phyloP scores from a whole-genome alignment of 2,888 invertebrate species.

The Philhelius pedissequus region DNA sequence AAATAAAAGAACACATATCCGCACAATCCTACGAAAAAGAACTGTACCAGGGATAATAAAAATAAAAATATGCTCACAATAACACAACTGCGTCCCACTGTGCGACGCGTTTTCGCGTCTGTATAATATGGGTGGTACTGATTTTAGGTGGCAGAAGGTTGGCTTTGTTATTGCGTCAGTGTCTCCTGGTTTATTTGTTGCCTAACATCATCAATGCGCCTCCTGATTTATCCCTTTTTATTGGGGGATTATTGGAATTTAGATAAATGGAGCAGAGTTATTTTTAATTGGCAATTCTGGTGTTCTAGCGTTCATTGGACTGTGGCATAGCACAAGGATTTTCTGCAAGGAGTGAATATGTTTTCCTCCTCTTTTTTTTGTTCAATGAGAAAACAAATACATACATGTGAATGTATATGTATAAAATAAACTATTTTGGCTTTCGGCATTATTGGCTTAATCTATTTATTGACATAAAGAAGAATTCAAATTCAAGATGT shows the following conservation, averaged over 20 bases:
- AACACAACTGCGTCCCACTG: background rate
- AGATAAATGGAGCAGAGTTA: conserved; percentile 67
- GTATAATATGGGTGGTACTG: background rate
- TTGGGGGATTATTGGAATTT: conserved; percentile 68
- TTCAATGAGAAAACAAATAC: background rate
- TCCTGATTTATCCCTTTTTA: conserved; percentile 65
- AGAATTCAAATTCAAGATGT: conserved; percentile 51
- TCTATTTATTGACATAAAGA: conserved; percentile 57
- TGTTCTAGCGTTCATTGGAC: conserved; percentile 41
- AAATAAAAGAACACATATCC: too few species aligned
- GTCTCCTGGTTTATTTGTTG: conserved; percentile 36
- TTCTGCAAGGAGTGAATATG: background rate
- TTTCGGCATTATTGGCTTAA: conserved; percentile 36
- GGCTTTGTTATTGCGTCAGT: conserved; percentile 12
- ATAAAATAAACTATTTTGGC: conserved; percentile 34
- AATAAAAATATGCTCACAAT: too few species aligned
- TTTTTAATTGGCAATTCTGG: conserved; percentile 67
- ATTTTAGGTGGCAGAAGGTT: background rate
- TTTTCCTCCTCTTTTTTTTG: background rate
- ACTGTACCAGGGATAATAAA: too few species aligned
- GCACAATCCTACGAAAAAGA: too few species aligned
- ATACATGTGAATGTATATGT: too few species aligned
- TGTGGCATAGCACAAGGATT: conserved; percentile 42
- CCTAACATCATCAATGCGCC: conserved; percentile 3
- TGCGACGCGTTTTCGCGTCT: background rate